phyloP scores from a whole-genome alignment of 2,113 vertebrate genomes.

The Bubalus kerabau region DNA sequence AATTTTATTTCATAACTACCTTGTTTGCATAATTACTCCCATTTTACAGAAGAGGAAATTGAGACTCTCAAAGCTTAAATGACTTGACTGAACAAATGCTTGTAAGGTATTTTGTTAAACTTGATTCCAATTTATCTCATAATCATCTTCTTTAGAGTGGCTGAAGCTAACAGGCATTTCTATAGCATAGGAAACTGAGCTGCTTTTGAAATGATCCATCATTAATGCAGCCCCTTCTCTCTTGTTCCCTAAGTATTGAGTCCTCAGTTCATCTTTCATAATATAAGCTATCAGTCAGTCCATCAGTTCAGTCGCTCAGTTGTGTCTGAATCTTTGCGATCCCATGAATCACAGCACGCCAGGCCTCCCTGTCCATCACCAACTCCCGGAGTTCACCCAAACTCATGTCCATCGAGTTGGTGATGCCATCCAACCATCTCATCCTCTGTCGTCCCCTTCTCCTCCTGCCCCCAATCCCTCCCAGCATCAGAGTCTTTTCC shows the following conservation, averaged over 20 bases:
- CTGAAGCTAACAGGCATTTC: not conserved
- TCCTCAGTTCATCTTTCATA: not conserved
- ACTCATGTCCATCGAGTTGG: accelerated
- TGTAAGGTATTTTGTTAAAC: not conserved
- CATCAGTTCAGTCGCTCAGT: not conserved
- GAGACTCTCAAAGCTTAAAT: not conserved
- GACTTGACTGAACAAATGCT: not conserved
- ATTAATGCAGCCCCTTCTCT: not conserved
- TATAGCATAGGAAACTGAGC: not conserved
- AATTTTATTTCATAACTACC: not conserved
- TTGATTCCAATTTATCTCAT: not conserved
- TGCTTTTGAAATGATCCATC: not conserved
- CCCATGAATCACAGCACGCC: accelerated
- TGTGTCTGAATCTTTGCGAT: accelerated
- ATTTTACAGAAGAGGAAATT: not conserved
- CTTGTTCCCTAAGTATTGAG: not conserved
- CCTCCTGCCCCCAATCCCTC: no score
- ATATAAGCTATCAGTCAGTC: not conserved
- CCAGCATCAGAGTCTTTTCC: no score
- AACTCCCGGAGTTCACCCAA: no score
- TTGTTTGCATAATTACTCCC: not conserved
- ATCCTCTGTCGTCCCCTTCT: no score
- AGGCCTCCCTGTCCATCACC: no score
- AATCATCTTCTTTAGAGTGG: not conserved
- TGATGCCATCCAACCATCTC: no score